Evolutionary conservation across 2,888 invertebrate species (phyloP).

Genomic region (Tenodera sinensis): DNA sequence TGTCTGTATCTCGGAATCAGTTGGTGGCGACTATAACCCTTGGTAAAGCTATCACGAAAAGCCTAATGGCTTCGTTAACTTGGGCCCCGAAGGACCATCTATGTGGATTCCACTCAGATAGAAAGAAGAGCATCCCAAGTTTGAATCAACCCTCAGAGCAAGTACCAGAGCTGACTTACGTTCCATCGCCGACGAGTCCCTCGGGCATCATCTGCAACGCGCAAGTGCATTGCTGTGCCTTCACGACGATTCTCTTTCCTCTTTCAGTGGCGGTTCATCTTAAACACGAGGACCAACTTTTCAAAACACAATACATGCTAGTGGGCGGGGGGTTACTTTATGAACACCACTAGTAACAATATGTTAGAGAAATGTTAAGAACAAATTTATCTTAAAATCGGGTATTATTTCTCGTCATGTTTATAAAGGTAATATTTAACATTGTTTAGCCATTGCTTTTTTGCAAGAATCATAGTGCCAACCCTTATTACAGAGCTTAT

Average conservation of each 20-base stretch:
- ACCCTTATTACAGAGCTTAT: too few relatives aligned
- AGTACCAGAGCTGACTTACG: neutral
- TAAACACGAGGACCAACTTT: too few relatives aligned
- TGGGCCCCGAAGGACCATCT: neutral
- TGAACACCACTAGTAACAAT: too few relatives aligned
- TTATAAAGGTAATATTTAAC: too few relatives aligned
- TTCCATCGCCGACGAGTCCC: conserved; percentile 4
- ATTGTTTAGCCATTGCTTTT: too few relatives aligned
- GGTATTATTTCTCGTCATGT: too few relatives aligned
- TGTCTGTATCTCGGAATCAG: neutral
- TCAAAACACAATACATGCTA: too few relatives aligned
- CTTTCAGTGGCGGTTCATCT: neutral
- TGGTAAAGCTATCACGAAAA: neutral
- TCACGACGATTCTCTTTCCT: neutral
- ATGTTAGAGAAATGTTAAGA: too few relatives aligned
- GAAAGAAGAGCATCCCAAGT: neutral
- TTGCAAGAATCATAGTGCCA: too few relatives aligned
- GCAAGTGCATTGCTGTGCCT: neutral
- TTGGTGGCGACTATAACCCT: neutral
- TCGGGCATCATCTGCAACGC: neutral
- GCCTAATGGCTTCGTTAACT: neutral
- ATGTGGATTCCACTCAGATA: neutral
- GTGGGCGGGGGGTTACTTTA: too few relatives aligned
- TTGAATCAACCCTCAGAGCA: neutral
- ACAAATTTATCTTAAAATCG: too few relatives aligned